These are phyloP conservation scores for Callipepla californica DNA, from an alignment of 2,113 vertebrate genomes.

Conservation along the genomic window DNA sequence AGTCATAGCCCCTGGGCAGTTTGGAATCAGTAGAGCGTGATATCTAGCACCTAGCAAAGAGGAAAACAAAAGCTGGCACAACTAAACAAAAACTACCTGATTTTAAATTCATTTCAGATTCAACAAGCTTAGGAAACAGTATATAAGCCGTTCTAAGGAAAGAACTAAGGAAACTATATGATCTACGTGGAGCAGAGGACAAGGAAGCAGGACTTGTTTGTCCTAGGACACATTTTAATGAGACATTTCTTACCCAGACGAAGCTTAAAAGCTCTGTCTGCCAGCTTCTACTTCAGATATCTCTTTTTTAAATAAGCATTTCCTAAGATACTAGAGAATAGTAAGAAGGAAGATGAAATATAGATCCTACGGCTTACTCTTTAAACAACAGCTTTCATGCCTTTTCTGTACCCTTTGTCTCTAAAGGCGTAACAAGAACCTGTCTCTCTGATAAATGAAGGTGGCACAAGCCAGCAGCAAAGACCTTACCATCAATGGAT, in stretches of 20 bases:
- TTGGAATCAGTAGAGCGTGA: slow-evolving; percentile 91
- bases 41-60: slow-evolving; percentile 87
- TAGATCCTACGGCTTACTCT: rapidly evolving
- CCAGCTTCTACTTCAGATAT: too few relatives aligned
- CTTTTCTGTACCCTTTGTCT: rapidly evolving
- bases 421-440: neutral
- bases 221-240: neutral
- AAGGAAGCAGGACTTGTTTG: neutral
- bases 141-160: neutral
- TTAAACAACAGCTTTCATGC: neutral
- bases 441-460: too few relatives aligned
- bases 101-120: neutral
- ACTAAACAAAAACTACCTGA: neutral
- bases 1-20: slow-evolving; percentile 89
- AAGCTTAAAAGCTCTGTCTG: neutral
- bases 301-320: too few relatives aligned
- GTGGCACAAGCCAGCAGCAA: neutral
- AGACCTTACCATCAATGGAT: slow-evolving; percentile 87
- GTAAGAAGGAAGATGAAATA: neutral
- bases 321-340: neutral
- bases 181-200: neutral
- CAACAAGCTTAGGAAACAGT: neutral
- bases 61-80: neutral
- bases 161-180: neutral
- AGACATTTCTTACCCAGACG: neutral